Conservation (phyloP, 2,888 invertebrate species). For the Lymantria monacha region DNA sequence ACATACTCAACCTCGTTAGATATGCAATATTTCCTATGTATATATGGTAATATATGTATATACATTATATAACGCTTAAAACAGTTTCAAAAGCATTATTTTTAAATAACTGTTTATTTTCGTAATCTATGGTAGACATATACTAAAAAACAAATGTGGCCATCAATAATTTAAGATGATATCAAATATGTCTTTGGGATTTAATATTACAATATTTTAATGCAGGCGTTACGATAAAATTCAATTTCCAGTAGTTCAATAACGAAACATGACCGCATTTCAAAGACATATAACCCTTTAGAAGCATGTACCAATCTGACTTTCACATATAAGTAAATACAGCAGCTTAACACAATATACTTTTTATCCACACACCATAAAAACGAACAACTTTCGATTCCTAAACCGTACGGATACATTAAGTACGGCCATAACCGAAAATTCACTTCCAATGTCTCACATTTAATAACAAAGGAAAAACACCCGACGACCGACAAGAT, state of each 20-base stretch:
- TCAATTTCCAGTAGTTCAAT: background rate
- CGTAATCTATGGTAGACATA: too few species aligned
- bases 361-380: slow-evolving; percentile 41
- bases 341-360: slow-evolving; percentile 29
- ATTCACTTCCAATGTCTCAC: slow-evolving; percentile 66
- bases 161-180: too few species aligned
- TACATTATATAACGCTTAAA: too few species aligned
- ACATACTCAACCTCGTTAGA: too few species aligned
- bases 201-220: too few species aligned
- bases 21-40: too few species aligned
- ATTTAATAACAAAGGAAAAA: slow-evolving; percentile 80
- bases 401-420: slow-evolving; percentile 58
- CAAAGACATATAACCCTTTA: slow-evolving; percentile 13
- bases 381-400: slow-evolving; percentile 44
- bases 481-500: slow-evolving; percentile 76
- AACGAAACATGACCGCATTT: background rate
- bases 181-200: too few species aligned
- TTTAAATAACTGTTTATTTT: too few species aligned
- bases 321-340: slow-evolving; percentile 25
- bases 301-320: slow-evolving; percentile 10
- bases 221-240: background rate
- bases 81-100: too few species aligned
- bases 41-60: too few species aligned
- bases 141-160: too few species aligned
- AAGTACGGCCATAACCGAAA: slow-evolving; percentile 59